These are phyloP conservation scores for Podabrus alpinus DNA, from an alignment of 2,888 invertebrate genomes.

Conservation along the genomic window DNA sequence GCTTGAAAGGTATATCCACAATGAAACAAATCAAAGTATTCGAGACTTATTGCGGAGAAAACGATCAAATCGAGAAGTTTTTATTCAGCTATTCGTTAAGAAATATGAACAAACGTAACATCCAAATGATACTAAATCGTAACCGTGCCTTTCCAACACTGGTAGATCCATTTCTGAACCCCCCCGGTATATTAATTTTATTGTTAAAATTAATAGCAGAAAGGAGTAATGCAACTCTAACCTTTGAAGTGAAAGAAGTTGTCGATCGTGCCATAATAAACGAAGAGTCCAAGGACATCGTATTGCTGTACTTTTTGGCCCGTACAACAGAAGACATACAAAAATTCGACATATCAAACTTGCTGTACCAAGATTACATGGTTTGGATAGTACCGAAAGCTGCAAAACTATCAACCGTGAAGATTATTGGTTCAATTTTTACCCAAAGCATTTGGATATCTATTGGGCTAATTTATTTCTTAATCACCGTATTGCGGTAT, in stretches of 20 bases:
- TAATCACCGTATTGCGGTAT: background rate
- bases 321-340: background rate
- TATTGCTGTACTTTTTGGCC: background rate
- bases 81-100: background rate
- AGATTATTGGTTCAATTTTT: background rate
- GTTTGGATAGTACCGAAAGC: constrained; percentile 2
- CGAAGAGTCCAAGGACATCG: background rate
- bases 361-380: background rate
- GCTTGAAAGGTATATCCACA: background rate
- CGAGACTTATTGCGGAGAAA: background rate
- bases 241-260: background rate
- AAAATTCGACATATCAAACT: background rate
- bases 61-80: background rate
- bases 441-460: background rate
- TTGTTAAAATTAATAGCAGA: background rate
- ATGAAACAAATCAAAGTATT: background rate
- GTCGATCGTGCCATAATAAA: background rate
- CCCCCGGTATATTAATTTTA: background rate
- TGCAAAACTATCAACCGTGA: background rate
- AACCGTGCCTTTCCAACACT: background rate
- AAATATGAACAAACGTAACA: background rate
- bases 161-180: background rate
- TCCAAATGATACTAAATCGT: background rate
- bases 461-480: background rate
- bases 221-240: background rate